Base-by-base conservation (phyloP, 2,797 vertebrate genomes). In the Meda fulgida region DNA sequence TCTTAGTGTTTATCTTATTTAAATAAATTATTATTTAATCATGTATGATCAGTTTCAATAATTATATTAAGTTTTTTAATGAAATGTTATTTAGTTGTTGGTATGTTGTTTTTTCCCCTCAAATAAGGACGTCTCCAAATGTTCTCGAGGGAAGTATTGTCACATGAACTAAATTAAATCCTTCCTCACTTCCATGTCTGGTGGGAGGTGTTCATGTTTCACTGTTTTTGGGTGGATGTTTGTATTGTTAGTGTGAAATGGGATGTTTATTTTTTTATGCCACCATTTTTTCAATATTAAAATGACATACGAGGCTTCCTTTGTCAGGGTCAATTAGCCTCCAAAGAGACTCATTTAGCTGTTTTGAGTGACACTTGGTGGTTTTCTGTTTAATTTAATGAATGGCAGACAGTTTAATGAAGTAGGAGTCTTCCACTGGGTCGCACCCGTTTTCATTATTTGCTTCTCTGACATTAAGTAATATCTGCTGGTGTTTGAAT, bases 331-430 rank as follows among this genome's bases (percentile, higher is more conserved):
- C 60, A 58, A 84, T 84, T 70, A 46, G 48, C 48, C 63, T 60
- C 65, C 60, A 51, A 6, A 55, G 70, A 73, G 34, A 69, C 40
- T 18, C 16, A 1, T 77, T 55, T 29, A 43, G 73, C 51, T 66
- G 63, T 70, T 78, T 46, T 84, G 36, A 84, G 36, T 84, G 75
- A 78, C 75, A 70, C 19, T 77, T 48, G 21, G 26, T 51, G 29
- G 46, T 70, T 78, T 69, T 69, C 63, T 48, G 34, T 69, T 70
- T 70, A 46, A 46, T 78, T 55, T 34, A 66, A 58, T 70, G 21
- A 84, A 78, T 55, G n/a, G 29, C 48, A 36, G 83, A 78, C 63
- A 60, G 65, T n/a, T 70, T 63, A 70, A 84, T 78, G 26, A 84
- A 69, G 34, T 23, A 29, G 43, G 14, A 43, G 40, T 69, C n/a